phyloP scores from a whole-genome alignment of 2,113 vertebrate species.

The Pagrus major region DNA sequence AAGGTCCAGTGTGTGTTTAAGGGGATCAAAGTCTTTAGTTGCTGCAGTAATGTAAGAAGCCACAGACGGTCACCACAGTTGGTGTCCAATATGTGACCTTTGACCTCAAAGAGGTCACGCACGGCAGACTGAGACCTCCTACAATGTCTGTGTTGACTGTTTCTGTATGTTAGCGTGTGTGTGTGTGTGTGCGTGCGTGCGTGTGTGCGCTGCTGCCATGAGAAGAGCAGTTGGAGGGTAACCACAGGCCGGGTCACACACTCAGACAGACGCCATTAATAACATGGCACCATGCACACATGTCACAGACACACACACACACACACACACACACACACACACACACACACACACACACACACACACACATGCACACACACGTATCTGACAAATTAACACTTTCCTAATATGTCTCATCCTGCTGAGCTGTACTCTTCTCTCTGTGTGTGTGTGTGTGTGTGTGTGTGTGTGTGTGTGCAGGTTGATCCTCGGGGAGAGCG shows the following conservation, averaged over 20 bases:
- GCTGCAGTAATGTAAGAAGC: conserved; percentile 35
- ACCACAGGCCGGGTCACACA: conserved; percentile 54
- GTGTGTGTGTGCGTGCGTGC: conserved; percentile 20
- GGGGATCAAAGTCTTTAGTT: not conserved
- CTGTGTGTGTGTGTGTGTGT: conserved; percentile 2
- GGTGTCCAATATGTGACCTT: conserved; percentile 53
- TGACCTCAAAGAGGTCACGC: conserved; percentile 22
- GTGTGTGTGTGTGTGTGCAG: conserved; percentile 81
- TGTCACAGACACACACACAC: not conserved
- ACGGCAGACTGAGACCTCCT: conserved; percentile 44
- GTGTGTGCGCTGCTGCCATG: not conserved
- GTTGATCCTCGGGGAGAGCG: conserved; percentile 91
- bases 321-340: conserved; percentile 8
- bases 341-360: conserved; percentile 17
- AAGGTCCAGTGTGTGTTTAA: not conserved
- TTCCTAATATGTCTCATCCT: not conserved
- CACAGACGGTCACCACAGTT: conserved; percentile 48
- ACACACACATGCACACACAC: conserved; percentile 3
- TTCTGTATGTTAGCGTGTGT: not conserved
- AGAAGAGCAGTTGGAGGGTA: conserved; percentile 69
- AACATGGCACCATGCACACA: conserved; percentile 31
- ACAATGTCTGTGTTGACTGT: conserved; percentile 4
- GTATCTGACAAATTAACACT: conserved; percentile 29
- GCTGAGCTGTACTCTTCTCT: not conserved
- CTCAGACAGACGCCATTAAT: conserved; percentile 51